Percentiles rank a stretch among this genome's conserved stretches.
Evolutionary conservation across 2,888 invertebrate genomes (phyloP).

Genomic region (Strigamia maritima): DNA sequence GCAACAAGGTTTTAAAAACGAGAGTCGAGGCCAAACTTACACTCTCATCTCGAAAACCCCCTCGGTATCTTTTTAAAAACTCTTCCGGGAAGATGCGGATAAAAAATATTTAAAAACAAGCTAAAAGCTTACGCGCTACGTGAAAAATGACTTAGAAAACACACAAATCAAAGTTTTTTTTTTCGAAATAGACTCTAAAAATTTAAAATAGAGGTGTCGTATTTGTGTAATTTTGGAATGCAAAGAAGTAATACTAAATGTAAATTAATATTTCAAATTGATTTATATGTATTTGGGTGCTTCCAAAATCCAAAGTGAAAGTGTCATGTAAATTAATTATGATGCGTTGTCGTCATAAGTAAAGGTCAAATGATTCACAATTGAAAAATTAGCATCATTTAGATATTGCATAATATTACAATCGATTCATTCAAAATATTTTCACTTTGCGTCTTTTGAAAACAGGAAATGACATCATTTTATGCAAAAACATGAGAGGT

Average conservation of each 20-base stretch:
- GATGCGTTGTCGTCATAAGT: too few species aligned
- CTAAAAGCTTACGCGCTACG: neutral
- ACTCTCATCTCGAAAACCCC: neutral
- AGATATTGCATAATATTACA: too few species aligned
- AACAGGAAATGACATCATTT: too few species aligned
- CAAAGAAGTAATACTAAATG: neutral
- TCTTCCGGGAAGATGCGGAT: neutral
- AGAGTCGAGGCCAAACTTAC: neutral
- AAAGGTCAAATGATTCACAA: too few species aligned
- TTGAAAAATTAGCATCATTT: too few species aligned
- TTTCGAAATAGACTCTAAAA: neutral
- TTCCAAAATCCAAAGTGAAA: too few species aligned
- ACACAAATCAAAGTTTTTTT: neutral
- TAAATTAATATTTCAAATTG: neutral
- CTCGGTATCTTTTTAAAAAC: neutral
- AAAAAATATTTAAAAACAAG: neutral
- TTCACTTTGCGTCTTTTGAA: too few species aligned
- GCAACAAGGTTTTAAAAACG: neutral
- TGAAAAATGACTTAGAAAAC: slow-evolving; percentile 10
- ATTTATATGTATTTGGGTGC: too few species aligned
- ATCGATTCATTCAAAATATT: too few species aligned
- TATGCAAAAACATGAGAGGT: too few species aligned
- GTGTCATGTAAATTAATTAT: too few species aligned
- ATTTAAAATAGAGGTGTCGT: neutral
- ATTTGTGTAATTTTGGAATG: slow-evolving; percentile 1